Conservation (phyloP, 2,797 vertebrate genomes). For the Sylvia borin region DNA sequence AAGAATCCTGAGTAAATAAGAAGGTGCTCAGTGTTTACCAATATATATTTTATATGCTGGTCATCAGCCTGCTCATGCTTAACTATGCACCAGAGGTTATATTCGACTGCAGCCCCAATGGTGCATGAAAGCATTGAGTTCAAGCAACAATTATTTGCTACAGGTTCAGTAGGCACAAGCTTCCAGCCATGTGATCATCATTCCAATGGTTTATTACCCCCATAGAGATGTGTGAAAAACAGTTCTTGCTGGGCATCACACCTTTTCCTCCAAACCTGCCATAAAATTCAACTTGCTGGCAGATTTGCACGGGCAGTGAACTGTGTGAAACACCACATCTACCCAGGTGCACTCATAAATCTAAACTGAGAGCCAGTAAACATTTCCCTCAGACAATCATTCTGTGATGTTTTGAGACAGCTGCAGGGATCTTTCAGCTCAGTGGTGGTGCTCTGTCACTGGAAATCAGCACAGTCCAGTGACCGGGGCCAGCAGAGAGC, state of each 20-base stretch:
- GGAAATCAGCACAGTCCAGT: not conserved
- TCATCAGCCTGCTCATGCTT: slow-evolving; percentile 25
- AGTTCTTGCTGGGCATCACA: not conserved
- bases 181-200: not conserved
- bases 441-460: not conserved
- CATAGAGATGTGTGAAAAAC: not conserved
- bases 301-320: not conserved
- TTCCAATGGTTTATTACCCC: not conserved
- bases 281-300: not conserved
- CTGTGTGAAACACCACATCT: not conserved
- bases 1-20: slow-evolving; percentile 44
- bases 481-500: not conserved
- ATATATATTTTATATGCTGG: not conserved
- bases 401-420: not conserved
- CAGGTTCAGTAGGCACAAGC: slow-evolving; percentile 16
- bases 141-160: slow-evolving; percentile 24
- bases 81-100: slow-evolving; percentile 7
- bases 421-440: not conserved
- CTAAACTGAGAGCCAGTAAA: not conserved
- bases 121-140: slow-evolving; percentile 21
- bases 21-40: slow-evolving; percentile 28
- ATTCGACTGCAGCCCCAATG: not conserved
- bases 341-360: not conserved
- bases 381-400: not conserved
- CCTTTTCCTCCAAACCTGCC: not conserved